A percentile compares a stretch with the other conserved stretches of the same genome.
phyloP scores from a whole-genome alignment of 2,113 vertebrate genomes.

The Polypterus bichir region DNA sequence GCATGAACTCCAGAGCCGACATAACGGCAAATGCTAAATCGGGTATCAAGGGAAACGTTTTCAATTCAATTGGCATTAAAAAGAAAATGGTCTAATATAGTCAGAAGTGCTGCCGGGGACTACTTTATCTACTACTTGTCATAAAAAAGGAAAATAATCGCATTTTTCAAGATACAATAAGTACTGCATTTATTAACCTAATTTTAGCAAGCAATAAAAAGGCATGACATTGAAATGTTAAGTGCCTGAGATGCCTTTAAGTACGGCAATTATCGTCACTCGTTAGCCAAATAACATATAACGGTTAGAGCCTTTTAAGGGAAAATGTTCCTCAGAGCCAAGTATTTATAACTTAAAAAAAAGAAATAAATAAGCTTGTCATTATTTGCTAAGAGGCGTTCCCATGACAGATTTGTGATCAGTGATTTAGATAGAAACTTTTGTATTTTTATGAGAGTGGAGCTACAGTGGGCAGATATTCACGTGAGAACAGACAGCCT shows the following conservation, averaged over 20 bases:
- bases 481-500: too few species aligned
- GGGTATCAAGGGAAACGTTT: constrained; percentile 8
- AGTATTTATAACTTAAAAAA: too few species aligned
- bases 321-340: neutral
- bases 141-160: constrained; percentile 7
- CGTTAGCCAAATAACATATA: constrained; percentile 1
- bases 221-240: neutral
- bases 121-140: constrained; percentile 3
- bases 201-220: constrained; percentile 8
- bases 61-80: constrained; percentile 6
- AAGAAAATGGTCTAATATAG: neutral
- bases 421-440: too few species aligned
- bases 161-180: constrained; percentile 4
- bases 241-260: neutral
- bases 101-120: neutral
- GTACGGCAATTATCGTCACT: constrained; percentile 2
- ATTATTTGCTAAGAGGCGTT: too few species aligned
- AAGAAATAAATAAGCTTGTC: too few species aligned
- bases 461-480: too few species aligned
- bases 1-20: too few species aligned
- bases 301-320: neutral
- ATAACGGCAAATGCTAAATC: too few species aligned
- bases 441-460: too few species aligned
- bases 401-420: too few species aligned
- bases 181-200: constrained; percentile 2